Percentiles rank a stretch among this genome's conserved stretches.
These are phyloP conservation scores for Triplophysa bombifrons DNA, from an alignment of 2,797 vertebrate species.

Conservation along the genomic window DNA sequence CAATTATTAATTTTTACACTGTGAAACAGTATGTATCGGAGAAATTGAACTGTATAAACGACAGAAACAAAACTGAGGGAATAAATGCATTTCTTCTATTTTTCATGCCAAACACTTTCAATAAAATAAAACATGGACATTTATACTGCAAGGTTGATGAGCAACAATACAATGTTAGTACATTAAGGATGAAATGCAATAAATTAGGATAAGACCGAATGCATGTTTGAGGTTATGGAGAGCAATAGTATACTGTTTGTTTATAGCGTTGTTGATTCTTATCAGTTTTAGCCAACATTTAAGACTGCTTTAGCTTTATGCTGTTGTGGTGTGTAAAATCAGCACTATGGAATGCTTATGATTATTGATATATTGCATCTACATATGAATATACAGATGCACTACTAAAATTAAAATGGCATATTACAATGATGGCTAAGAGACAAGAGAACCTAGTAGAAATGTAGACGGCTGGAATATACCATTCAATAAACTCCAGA, in stretches of 20 bases:
- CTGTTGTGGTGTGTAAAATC: not conserved
- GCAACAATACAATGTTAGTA: not conserved
- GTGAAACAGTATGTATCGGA: not conserved
- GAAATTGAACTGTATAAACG: not conserved
- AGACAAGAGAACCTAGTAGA: too few species aligned
- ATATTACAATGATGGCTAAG: too few species aligned
- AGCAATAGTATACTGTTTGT: not conserved
- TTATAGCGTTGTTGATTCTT: not conserved
- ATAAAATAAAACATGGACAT: not conserved
- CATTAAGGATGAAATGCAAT: not conserved
- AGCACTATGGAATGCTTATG: not conserved
- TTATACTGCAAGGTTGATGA: not conserved
- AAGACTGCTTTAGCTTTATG: not conserved
- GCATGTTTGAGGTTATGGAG: not conserved
- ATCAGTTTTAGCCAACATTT: not conserved
- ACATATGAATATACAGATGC: too few species aligned
- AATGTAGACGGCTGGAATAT: not conserved
- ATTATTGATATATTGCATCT: too few species aligned
- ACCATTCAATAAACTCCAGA: not conserved
- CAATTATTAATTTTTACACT: not conserved
- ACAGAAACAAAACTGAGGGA: not conserved
- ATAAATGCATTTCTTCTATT: too few species aligned
- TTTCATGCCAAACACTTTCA: not conserved
- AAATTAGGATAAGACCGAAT: not conserved
- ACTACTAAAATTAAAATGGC: too few species aligned